These are phyloP conservation scores for Podarcis raffonei DNA, from an alignment of 2,113 vertebrate species.

Conservation along the genomic window DNA sequence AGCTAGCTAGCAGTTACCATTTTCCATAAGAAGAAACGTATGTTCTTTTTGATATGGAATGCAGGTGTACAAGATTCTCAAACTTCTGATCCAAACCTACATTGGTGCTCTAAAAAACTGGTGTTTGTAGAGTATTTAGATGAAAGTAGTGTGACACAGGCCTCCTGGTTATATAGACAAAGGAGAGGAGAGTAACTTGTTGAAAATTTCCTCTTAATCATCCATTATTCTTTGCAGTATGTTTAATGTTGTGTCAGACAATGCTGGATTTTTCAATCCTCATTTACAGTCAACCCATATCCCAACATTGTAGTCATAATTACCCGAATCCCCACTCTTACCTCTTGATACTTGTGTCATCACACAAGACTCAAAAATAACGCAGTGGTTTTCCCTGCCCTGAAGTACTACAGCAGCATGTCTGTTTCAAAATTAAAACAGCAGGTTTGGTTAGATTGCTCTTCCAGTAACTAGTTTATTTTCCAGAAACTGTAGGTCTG, in stretches of 20 bases:
- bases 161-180: not conserved
- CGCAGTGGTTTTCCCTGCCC: not conserved
- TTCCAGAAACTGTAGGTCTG: constrained; percentile 27
- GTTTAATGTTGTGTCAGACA: not conserved
- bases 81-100: not conserved
- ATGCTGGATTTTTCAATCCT: not conserved
- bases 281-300: not conserved
- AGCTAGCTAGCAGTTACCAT: not conserved
- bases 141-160: not conserved
- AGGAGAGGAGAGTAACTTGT: not conserved
- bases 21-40: not conserved
- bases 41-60: not conserved
- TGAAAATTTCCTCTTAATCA: not conserved
- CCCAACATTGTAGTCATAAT: not conserved
- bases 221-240: not conserved
- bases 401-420: not conserved
- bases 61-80: not conserved
- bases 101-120: not conserved
- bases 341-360: not conserved
- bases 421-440: constrained; percentile 22
- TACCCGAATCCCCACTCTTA: not conserved
- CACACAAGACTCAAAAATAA: not conserved
- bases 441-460: not conserved
- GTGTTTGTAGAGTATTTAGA: not conserved
- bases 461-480: constrained; percentile 35